Evolutionary conservation across 2,797 vertebrate genomes (phyloP).

Genomic region (Schizothorax lantsangensis): DNA sequence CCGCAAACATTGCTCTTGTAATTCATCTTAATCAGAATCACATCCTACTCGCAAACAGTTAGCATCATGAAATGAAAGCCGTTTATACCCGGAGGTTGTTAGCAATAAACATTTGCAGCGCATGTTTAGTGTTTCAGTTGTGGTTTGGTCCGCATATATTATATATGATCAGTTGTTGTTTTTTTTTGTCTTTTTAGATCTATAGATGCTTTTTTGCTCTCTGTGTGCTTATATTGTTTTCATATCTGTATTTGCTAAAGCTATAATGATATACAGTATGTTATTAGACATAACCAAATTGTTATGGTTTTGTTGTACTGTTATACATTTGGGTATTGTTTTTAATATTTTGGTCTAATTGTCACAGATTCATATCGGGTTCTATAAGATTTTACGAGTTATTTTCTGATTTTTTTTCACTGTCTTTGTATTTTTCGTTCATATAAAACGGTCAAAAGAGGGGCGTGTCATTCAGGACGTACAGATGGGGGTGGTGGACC

Average conservation of each 20-base stretch:
- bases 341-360: not conserved
- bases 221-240: not conserved
- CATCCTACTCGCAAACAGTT: slow-evolving; percentile 15
- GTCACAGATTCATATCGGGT: not conserved
- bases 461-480: not conserved
- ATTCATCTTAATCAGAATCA: slow-evolving; percentile 22
- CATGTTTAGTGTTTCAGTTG: not conserved
- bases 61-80: slow-evolving; percentile 4
- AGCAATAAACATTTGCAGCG: not conserved
- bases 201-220: slow-evolving; percentile 9
- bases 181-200: not conserved
- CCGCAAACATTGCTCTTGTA: not conserved
- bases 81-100: slow-evolving; percentile 1
- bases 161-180: not conserved
- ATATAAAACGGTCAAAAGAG: not conserved
- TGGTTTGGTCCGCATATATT: not conserved
- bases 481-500: slow-evolving; percentile 11
- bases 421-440: not conserved
- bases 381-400: not conserved
- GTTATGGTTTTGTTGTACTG: not conserved
- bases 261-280: not conserved
- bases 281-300: not conserved
- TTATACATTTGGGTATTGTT: not conserved
- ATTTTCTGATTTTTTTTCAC: not conserved
- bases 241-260: not conserved